Conservation (phyloP, 2,888 invertebrate genomes). For the Meganola albula region DNA sequence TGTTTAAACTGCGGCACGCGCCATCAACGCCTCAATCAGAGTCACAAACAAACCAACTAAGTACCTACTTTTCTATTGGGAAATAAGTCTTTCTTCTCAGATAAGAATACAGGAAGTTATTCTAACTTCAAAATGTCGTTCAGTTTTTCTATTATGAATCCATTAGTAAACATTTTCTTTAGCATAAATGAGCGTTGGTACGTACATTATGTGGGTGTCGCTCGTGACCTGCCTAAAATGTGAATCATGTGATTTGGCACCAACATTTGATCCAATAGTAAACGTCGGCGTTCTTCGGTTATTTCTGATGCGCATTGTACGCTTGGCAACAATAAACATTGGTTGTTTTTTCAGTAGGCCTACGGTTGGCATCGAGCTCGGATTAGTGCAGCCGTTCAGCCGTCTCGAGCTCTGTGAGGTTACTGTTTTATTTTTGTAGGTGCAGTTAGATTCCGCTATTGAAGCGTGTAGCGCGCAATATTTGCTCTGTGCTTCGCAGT, state of each 20-base stretch:
- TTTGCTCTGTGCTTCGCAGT: too few relatives aligned
- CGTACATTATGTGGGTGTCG: slow-evolving; percentile 45
- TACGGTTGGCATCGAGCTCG: slow-evolving; percentile 16
- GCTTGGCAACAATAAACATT: slow-evolving; percentile 55
- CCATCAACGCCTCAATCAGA: neutral
- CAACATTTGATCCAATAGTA: slow-evolving; percentile 52
- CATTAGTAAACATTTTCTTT: slow-evolving; percentile 18
- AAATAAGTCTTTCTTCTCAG: too few relatives aligned
- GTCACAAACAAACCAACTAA: too few relatives aligned
- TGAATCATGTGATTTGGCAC: slow-evolving; percentile 72
- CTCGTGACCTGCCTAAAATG: slow-evolving; percentile 67
- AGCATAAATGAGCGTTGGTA: slow-evolving; percentile 10
- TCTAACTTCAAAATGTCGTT: too few relatives aligned
- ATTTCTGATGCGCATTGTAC: slow-evolving; percentile 54
- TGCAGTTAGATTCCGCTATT: too few relatives aligned
- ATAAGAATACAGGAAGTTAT: too few relatives aligned
- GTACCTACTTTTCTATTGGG: too few relatives aligned
- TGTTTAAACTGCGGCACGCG: slow-evolving; percentile 3
- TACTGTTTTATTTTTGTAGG: too few relatives aligned
- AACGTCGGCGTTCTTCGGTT: slow-evolving; percentile 55
- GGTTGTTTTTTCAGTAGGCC: slow-evolving; percentile 33
- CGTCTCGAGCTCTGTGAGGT: too few relatives aligned
- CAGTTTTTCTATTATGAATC: too few relatives aligned
- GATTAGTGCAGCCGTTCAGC: too few relatives aligned
- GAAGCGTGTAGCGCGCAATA: too few relatives aligned